Evolutionary conservation across 2,797 vertebrate species (phyloP).

Genomic region (Pogonophryne albipinna): DNA sequence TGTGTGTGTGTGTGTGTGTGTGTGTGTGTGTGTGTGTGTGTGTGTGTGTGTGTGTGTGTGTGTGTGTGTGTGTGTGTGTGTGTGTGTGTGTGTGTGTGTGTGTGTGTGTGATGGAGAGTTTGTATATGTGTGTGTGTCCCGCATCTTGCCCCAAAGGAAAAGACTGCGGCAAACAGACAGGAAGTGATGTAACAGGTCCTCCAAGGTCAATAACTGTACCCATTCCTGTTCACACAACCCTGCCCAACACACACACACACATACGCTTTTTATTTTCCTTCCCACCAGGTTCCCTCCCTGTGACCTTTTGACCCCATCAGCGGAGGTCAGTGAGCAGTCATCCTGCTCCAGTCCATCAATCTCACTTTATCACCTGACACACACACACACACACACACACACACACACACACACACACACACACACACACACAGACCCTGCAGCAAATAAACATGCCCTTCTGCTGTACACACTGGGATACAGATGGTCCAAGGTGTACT

Average conservation of each 20-base stretch:
- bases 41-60: constrained; percentile 6
- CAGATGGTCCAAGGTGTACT: constrained; percentile 63
- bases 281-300: constrained; percentile 9
- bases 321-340: constrained; percentile 42
- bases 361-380: constrained; percentile 34
- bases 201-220: constrained; percentile 48
- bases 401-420: constrained; percentile 3
- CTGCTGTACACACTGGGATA: constrained; percentile 29
- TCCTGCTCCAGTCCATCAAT: constrained; percentile 54
- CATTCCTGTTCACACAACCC: not conserved
- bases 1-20: constrained; percentile 11
- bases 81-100: constrained; percentile 11
- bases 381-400: constrained; percentile 15
- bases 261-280: not conserved
- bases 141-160: constrained; percentile 33
- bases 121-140: constrained; percentile 11
- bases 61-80: constrained; percentile 18
- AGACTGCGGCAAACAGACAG: constrained; percentile 55
- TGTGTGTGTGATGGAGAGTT: not conserved
- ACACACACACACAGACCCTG: constrained; percentile 1
- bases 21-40: too few relatives aligned
- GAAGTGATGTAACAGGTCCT: constrained; percentile 59
- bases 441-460: constrained; percentile 25
- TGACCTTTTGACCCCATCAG: constrained; percentile 48
- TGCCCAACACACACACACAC: not conserved